Evolutionary conservation across 2,113 vertebrate species (phyloP).

Genomic region (Xyrauchen texanus): DNA sequence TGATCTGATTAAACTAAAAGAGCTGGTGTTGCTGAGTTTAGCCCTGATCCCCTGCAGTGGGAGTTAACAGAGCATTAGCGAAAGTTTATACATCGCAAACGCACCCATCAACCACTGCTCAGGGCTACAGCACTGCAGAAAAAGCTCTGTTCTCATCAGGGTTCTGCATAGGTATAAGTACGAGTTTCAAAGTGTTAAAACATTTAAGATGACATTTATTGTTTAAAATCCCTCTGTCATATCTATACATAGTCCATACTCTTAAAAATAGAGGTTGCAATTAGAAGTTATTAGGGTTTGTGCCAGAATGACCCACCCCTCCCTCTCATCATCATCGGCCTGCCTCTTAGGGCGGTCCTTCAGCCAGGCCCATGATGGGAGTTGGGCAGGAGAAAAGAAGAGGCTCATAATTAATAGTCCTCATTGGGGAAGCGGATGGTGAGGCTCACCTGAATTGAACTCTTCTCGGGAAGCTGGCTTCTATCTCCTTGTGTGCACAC

Average conservation of each 20-base stretch:
- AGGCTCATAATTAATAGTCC: too few relatives aligned
- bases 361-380: too few relatives aligned
- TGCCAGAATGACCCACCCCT: too few relatives aligned
- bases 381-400: too few relatives aligned
- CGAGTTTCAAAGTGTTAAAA: not conserved
- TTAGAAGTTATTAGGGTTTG: too few relatives aligned
- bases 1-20: conserved; percentile 59
- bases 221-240: not conserved
- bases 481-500: too few relatives aligned
- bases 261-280: not conserved
- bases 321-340: too few relatives aligned
- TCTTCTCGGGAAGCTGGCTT: too few relatives aligned
- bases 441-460: too few relatives aligned
- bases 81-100: not conserved
- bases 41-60: not conserved
- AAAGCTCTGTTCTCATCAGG: too few relatives aligned
- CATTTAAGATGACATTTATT: not conserved
- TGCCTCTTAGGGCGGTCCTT: too few relatives aligned
- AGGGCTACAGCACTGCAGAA: not conserved
- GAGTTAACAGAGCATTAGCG: not conserved
- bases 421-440: too few relatives aligned
- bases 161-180: not conserved
- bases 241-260: not conserved
- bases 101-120: conserved; percentile 16
- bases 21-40: conserved; percentile 19